phyloP scores from a whole-genome alignment of 2,797 vertebrate genomes.

The Chelidonichthys spinosus region DNA sequence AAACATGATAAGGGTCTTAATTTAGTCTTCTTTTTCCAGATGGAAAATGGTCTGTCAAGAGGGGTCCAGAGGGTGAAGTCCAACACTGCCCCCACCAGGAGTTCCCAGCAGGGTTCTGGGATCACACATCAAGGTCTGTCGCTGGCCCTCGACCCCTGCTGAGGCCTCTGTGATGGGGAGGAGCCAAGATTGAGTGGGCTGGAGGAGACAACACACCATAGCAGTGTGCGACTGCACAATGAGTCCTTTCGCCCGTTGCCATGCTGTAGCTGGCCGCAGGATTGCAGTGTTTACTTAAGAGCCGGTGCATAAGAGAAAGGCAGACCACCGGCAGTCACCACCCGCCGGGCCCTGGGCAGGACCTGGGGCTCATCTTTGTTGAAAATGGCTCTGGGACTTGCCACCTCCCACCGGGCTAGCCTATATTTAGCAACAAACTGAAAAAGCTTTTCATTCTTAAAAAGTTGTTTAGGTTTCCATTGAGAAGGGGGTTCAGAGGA shows the following conservation, averaged over 20 bases:
- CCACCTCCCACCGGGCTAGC: slow-evolving; percentile 74
- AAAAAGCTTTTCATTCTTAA: slow-evolving; percentile 86
- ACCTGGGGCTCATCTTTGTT: slow-evolving; percentile 88
- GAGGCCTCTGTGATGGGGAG: slow-evolving; percentile 76
- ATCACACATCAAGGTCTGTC: slow-evolving; percentile 82
- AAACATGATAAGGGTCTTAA: slow-evolving; percentile 58
- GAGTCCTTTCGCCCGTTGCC: slow-evolving; percentile 86
- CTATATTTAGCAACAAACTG: slow-evolving; percentile 89
- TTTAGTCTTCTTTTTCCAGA: slow-evolving; percentile 58
- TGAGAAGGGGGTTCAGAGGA: slow-evolving; percentile 75
- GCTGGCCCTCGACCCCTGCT: slow-evolving; percentile 76
- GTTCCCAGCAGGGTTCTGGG: slow-evolving; percentile 76
- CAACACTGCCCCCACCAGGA: slow-evolving; percentile 74
- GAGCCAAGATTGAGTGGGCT: slow-evolving; percentile 69
- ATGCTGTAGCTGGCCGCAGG: slow-evolving; percentile 86
- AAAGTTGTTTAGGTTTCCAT: slow-evolving; percentile 84
- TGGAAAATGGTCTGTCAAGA: slow-evolving; percentile 49
- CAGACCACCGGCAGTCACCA: slow-evolving; percentile 86
- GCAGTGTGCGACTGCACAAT: slow-evolving; percentile 86
- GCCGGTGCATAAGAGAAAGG: slow-evolving; percentile 88
- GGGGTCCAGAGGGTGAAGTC: slow-evolving; percentile 59
- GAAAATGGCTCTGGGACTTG: slow-evolving; percentile 84
- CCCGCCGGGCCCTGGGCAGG: slow-evolving; percentile 80
- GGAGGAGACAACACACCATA: slow-evolving; percentile 84
- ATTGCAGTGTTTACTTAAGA: slow-evolving; percentile 87